A percentile compares a stretch with the other conserved stretches of the same genome.
phyloP scores from a whole-genome alignment of 2,888 invertebrate species.

The Magallana nippona region DNA sequence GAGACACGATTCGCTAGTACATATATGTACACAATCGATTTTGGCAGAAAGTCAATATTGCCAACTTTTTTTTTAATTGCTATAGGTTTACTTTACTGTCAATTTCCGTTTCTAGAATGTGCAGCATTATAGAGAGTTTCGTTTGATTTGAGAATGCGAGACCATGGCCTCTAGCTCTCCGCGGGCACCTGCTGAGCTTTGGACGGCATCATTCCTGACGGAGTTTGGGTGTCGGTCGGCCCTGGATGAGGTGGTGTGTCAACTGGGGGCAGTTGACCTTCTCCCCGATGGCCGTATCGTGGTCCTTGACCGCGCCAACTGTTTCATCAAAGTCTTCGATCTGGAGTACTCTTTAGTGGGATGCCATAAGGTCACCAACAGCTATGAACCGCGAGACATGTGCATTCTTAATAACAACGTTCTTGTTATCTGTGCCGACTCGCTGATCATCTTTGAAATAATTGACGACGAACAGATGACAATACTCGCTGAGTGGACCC shows the following conservation, averaged over 20 bases:
- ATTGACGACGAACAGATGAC: constrained; percentile 25
- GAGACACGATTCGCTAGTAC: background rate
- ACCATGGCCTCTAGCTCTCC: background rate
- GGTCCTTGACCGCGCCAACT: constrained; percentile 8
- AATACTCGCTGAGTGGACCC: background rate
- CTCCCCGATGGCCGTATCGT: background rate
- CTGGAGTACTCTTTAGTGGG: constrained; percentile 4
- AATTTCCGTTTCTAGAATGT: no score
- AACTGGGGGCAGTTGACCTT: background rate
- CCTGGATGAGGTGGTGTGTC: background rate
- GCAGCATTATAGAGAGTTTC: no score
- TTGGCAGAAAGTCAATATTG: background rate
- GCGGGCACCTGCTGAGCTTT: background rate
- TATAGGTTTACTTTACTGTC: no score
- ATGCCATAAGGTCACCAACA: constrained; percentile 9
- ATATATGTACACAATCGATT: background rate
- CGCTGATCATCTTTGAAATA: background rate
- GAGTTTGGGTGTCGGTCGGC: background rate
- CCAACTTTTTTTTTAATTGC: background rate
- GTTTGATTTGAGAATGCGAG: background rate
- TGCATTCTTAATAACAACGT: constrained; percentile 14
- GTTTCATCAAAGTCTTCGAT: constrained; percentile 4
- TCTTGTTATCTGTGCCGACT: background rate
- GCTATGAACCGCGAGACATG: constrained; percentile 11
- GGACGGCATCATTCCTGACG: background rate